phyloP scores from a whole-genome alignment of 2,113 vertebrate genomes.

The Myiopsitta monachus region DNA sequence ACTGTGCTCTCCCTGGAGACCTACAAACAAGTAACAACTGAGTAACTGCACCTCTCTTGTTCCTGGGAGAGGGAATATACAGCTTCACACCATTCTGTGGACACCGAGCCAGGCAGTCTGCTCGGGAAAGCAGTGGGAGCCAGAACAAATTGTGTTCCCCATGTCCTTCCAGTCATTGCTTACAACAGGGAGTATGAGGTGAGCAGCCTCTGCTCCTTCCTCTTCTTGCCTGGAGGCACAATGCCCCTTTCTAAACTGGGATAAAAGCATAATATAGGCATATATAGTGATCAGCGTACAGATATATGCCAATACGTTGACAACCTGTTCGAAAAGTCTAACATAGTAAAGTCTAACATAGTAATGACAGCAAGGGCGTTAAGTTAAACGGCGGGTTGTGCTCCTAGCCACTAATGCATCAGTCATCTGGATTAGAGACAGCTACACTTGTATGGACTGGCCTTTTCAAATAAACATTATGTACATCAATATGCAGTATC shows the following conservation, averaged over 20 bases:
- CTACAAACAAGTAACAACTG: background rate
- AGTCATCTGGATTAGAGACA: background rate
- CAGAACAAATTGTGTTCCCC: background rate
- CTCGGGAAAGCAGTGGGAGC: background rate
- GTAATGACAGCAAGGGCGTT: background rate
- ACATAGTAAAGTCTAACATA: accelerated
- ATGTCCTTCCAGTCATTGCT: background rate
- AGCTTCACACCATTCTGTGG: background rate
- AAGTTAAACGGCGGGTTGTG: background rate
- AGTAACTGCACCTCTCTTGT: accelerated
- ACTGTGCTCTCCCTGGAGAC: background rate
- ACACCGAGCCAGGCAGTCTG: background rate
- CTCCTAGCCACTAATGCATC: background rate
- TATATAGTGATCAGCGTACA: accelerated
- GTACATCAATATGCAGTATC: accelerated
- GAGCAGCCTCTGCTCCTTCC: background rate
- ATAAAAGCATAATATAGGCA: background rate
- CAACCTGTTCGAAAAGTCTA: background rate
- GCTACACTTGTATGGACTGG: accelerated
- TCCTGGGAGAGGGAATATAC: background rate
- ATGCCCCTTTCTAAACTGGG: background rate
- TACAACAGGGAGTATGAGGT: background rate
- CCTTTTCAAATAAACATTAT: background rate
- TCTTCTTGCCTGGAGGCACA: background rate
- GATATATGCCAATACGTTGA: background rate